Conservation (phyloP, 2,888 invertebrate species). For the Drosophila kambysellisi region DNA sequence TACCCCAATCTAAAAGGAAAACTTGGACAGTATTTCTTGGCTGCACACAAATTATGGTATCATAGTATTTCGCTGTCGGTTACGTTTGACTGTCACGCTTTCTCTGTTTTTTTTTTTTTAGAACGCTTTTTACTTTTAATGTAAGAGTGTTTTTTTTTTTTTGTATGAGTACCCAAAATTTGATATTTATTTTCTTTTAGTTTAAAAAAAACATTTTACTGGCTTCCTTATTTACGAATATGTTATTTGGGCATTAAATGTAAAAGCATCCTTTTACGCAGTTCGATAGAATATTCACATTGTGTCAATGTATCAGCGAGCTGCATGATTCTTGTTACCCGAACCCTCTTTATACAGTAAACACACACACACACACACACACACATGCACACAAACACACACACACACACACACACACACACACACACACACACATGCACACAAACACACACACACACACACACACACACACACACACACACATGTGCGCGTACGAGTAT, state of each 20-base stretch:
- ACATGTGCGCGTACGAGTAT: conserved; percentile 53
- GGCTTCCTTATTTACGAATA: not conserved
- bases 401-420: not conserved
- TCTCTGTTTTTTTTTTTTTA: not conserved
- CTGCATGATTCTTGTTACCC: conserved; percentile 4
- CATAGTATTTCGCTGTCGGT: too few relatives aligned
- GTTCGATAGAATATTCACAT: conserved; percentile 3
- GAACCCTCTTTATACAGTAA: conserved; percentile 1
- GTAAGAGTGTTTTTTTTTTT: not conserved
- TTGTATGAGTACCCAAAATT: not conserved
- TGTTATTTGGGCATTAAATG: not conserved
- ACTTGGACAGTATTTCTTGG: too few relatives aligned
- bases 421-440: not conserved
- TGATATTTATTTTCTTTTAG: not conserved
- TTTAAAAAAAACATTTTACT: conserved; percentile 1
- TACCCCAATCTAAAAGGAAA: too few relatives aligned
- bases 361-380: too few relatives aligned
- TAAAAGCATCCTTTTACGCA: not conserved
- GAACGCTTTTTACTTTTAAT: not conserved
- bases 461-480: not conserved
- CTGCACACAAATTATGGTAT: too few relatives aligned
- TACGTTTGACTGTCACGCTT: too few relatives aligned
- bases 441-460: not conserved
- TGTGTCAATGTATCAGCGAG: conserved; percentile 51
- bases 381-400: not conserved